These are phyloP conservation scores for Hyperopisus bebe DNA, from an alignment of 2,113 vertebrate species.

Conservation along the genomic window DNA sequence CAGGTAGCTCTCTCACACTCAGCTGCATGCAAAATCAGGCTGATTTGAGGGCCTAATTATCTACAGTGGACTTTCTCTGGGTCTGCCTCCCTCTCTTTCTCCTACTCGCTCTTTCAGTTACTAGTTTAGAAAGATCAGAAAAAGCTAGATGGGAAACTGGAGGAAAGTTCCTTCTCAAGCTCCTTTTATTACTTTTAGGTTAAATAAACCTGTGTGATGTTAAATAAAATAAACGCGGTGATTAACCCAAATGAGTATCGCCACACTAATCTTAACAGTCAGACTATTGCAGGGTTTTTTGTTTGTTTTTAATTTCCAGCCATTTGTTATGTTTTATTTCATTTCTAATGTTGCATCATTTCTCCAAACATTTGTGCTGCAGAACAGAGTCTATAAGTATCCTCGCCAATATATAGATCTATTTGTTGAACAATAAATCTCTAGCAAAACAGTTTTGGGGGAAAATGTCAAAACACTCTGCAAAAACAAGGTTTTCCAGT, in stretches of 20 bases:
- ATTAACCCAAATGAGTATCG: neutral
- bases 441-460: neutral
- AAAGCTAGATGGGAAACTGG: neutral
- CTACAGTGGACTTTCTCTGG: constrained; percentile 48
- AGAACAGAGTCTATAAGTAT: neutral
- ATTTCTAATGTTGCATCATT: neutral
- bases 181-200: neutral
- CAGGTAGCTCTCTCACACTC: constrained; percentile 65
- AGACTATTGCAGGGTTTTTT: neutral
- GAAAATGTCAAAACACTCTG: neutral
- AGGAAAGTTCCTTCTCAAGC: neutral
- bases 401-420: neutral
- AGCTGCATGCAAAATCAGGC: constrained; percentile 62
- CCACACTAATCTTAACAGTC: neutral
- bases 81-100: constrained; percentile 26
- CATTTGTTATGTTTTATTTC: neutral
- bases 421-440: neutral
- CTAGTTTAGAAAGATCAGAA: neutral
- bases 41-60: constrained; percentile 59
- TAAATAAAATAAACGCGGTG: neutral
- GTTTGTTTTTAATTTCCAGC: neutral
- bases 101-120: neutral
- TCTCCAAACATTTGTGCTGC: neutral
- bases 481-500: neutral
- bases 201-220: neutral